A percentile compares a stretch with the other conserved stretches of the same genome.
Conservation (phyloP, 92 coral and sea anemone species). For the Diadumene lineata region DNA sequence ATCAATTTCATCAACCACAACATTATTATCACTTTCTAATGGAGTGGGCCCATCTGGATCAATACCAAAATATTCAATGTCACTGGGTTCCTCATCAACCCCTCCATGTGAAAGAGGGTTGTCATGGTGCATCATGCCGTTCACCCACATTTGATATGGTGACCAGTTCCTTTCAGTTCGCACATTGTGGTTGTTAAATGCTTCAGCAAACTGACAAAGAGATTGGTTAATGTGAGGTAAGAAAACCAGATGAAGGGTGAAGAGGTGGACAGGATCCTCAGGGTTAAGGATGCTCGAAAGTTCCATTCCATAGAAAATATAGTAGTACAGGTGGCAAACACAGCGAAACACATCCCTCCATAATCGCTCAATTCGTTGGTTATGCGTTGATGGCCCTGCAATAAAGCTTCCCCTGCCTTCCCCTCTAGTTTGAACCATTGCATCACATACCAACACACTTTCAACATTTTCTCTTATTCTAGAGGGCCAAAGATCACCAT, state of each 20-base stretch:
- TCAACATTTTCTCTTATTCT: slow-evolving; percentile 70
- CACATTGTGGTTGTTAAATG: slow-evolving; percentile 54
- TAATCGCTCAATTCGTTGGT: slow-evolving; percentile 60
- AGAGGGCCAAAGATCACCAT: slow-evolving; percentile 65
- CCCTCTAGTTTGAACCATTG: slow-evolving; percentile 63
- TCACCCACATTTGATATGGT: slow-evolving; percentile 61
- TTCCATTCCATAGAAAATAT: slow-evolving; percentile 59
- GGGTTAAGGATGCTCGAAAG: slow-evolving; percentile 47
- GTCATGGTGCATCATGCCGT: slow-evolving; percentile 53
- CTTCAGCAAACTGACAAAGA: slow-evolving; percentile 46
- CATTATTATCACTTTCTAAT: no score
- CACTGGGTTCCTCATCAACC: no score
- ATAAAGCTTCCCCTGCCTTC: slow-evolving; percentile 63
- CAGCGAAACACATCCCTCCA: slow-evolving; percentile 66
- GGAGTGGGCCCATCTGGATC: no score
- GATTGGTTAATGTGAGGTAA: slow-evolving; percentile 57
- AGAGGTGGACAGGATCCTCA: slow-evolving; percentile 12
- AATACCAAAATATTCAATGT: no score
- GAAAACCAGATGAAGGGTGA: slow-evolving; percentile 51
- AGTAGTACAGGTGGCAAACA: slow-evolving; percentile 53
- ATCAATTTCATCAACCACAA: no score
- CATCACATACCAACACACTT: slow-evolving; percentile 60
- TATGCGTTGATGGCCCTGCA: slow-evolving; percentile 65
- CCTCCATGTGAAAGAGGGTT: slow-evolving; percentile 22
- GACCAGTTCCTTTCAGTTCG: slow-evolving; percentile 65